Conservation (phyloP, 2,113 vertebrate genomes). For the Otus sunia region DNA sequence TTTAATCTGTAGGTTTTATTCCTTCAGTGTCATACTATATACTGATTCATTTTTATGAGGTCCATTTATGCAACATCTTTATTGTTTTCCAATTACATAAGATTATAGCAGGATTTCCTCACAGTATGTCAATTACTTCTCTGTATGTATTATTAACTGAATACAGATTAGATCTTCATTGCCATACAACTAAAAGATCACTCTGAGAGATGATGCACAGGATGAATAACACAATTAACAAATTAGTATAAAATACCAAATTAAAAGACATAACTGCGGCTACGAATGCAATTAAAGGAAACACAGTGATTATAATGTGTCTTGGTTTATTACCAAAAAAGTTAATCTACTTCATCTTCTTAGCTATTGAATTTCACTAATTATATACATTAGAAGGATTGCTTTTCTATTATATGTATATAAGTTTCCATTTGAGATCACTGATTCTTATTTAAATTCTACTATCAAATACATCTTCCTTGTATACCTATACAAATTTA, state of each 20-base stretch:
- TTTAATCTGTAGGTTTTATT: background rate
- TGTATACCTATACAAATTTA: background rate
- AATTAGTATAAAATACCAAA: background rate
- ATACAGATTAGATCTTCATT: background rate
- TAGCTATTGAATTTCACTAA: background rate
- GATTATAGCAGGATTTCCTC: background rate
- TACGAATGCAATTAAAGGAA: background rate
- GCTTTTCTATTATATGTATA: background rate
- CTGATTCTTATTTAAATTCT: background rate
- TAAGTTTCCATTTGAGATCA: background rate
- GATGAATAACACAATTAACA: background rate
- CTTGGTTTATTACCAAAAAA: background rate
- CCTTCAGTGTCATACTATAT: background rate
- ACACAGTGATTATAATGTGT: background rate
- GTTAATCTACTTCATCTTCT: background rate
- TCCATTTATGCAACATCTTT: background rate
- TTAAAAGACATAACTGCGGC: background rate
- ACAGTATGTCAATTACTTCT: background rate
- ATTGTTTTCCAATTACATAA: background rate
- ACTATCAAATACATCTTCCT: background rate
- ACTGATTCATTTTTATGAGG: background rate
- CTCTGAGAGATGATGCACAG: fast-evolving
- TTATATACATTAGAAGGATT: background rate
- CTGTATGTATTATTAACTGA: background rate
- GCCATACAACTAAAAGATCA: background rate